A percentile compares a stretch with the other conserved stretches of the same genome.
Evolutionary conservation across 2,888 invertebrate species (phyloP).

Genomic region (Cerceris rybyensis): DNA sequence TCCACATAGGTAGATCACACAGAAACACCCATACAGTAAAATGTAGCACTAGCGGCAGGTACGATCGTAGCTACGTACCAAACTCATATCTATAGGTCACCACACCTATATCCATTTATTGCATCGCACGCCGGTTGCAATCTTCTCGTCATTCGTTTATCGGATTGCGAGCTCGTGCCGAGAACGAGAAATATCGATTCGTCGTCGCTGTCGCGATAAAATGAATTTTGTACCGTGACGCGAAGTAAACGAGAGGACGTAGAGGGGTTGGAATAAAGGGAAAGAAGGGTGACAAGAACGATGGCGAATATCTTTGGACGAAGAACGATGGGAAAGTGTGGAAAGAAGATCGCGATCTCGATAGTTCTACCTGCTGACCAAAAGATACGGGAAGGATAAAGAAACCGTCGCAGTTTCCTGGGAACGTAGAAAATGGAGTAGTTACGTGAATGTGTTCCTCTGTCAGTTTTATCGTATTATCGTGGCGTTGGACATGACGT

Average conservation of each 20-base stretch:
- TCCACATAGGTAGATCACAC: too few species aligned
- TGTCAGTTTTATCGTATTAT: constrained; percentile 47
- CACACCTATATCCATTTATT: constrained; percentile 55
- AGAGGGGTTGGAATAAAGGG: constrained; percentile 11
- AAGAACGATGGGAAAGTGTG: constrained; percentile 4
- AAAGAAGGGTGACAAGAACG: neutral
- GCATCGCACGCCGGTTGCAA: constrained; percentile 54
- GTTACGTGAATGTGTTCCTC: constrained; percentile 29
- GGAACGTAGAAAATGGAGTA: constrained; percentile 47
- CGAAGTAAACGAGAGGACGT: constrained; percentile 35
- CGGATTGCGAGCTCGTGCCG: constrained; percentile 59
- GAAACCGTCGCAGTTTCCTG: constrained; percentile 16
- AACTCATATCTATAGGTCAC: constrained; percentile 31
- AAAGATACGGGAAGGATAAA: constrained; percentile 38
- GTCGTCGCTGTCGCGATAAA: constrained; percentile 60
- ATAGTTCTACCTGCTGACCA: constrained; percentile 48
- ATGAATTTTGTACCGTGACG: constrained; percentile 63
- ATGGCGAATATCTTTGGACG: neutral
- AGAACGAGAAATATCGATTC: constrained; percentile 65
- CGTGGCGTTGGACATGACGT: constrained; percentile 27
- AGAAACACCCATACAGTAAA: neutral
- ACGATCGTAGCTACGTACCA: constrained; percentile 21
- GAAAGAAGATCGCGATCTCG: constrained; percentile 31
- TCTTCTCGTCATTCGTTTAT: constrained; percentile 68
- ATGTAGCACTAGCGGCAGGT: constrained; percentile 2